Evolutionary conservation across 2,888 invertebrate genomes (phyloP), one percentile per base, ranked within the genome.

Genomic region (Drosophila putrida): DNA sequence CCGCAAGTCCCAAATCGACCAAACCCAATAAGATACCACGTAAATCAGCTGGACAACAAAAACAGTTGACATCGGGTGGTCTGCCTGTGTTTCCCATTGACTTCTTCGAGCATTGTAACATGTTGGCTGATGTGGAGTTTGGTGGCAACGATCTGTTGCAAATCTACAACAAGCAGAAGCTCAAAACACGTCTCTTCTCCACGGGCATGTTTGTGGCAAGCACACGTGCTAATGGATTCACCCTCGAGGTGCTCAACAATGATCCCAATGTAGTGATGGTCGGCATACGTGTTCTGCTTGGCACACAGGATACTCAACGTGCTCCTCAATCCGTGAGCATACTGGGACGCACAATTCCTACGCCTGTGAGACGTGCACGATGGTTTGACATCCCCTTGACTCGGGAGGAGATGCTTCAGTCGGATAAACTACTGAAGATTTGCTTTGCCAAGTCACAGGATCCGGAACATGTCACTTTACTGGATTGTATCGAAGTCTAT

Each of bases 381-480:
- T 99, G 99, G 99, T 98, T 96, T 90, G 99, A 99, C 91, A 95
- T 99, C 78, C 98, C 99, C 0, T 94, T 99, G 75, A 97, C 98
- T 0, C 94, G 98, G 47, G 98, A 99, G 88, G 99, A 99, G 92
- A 97, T 97, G 59, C 93, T 98, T 8, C 96, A 96, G 85, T 97
- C 98, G 0, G 98, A 98, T 91, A 98, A 98, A 92, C 97, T 97
- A 88, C 93, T 98, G n/a, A 94, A 95, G 1, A 94, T 98, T 51
- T 94, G 94, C 41, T 97, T 98, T 90, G 97, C 97, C 49, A 95
- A 96, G 4, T 97, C 97, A 0, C 96, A 96, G 91, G 97, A 98
- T 92, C 95, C 96, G 6, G 96, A 97, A 89, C 96, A 96, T 44
- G 96, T 98, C 5, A 97, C 96, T 0, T 97, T 98, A 95, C 95